Evolutionary conservation across 2,113 vertebrate genomes (phyloP), one percentile per base, ranked within the genome.

Genomic region (Clupea harengus): DNA sequence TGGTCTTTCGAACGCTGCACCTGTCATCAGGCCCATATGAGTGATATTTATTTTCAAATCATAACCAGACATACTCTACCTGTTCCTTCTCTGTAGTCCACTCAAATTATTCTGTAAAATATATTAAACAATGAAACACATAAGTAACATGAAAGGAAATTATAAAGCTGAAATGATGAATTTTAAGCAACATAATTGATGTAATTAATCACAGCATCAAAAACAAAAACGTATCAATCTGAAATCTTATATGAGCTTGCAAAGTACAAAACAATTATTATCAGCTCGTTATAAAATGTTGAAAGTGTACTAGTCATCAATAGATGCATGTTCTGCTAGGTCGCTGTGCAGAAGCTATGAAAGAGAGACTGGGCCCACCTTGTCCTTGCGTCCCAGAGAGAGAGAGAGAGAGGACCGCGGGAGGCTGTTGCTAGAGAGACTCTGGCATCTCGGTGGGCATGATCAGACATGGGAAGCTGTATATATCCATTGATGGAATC

Each of bases 401-500:
- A 28, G 54, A 28, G 54, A 54, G 64, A 67, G 64, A 28, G 2
- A 10, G 64, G 64, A 67, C 8, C 7, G n/a, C 1, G 64, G 64
- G 6, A 67, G n/a, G 64, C 25, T 67, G 64, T 28, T 67, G 64
- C 64, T 25, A 10, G 8, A 13, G 64, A 6, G n/a, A 10, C n/a
- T 67, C 64, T 67, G 25, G 9, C 64, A 67, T 28, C 64, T 28
- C 25, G 1, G 8, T 67, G 64, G 64, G 3, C 28, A 81, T 22
- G 17, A 47, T 64, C 46, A 57, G 57, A 83, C 60, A 64, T 85
- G 83, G 83, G 89, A 83, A 89, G 83, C 87, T 82, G 88, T 80
- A 87, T 89, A 85, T 91, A 87, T 91, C 87, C 90, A 90, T 89
- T 57, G 88, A 82, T 45, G 81, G 54, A 83, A 39, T 85, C 83